Evolutionary conservation across 2,797 vertebrate genomes (phyloP), one percentile per base, ranked within the genome.

Genomic region (Xiphorhynchus erythropygius): DNA sequence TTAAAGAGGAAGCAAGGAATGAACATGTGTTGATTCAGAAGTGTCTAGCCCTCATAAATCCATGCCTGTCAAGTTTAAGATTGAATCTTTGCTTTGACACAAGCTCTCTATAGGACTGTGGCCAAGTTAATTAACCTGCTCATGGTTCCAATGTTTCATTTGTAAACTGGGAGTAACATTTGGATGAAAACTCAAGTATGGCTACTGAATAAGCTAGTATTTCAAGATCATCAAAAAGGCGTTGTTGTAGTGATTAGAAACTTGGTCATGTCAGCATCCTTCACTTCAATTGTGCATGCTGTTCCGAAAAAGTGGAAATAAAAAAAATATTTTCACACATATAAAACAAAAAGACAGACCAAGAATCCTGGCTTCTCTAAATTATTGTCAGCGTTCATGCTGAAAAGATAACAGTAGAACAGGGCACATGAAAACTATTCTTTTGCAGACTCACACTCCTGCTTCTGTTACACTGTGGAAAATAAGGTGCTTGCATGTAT

Each of bases 1-100:
- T 84, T 93, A 69, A 97, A 91, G n/a, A 86, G 53, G 53, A 94
- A 94, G 25, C n/a, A 73, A 63, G 62, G 76, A 91, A 95, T 23
- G 32, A 84, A 74, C 46, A 84, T 32, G 57, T 28, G 76, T 27
- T 39, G 80, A 94, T 88, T 88, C 87, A 78, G 57, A 96, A 69
- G 32, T 9, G 15, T 73, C 63, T 63, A 81, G 35, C 25, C 42
- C 76, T 93, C 73, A 90, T 84, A 94, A 94, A 95, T 94, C n/a
- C 69, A 59, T 18, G 33, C 11, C 74, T 81, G 79, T 69, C 82
- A 88, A 84, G 42, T 52, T 22, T 42, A 85, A 80, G 82, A 92
- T 19, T 81, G 73, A 93, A 81, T 89, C 47, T 64, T 76, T 59
- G 52, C 65, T 86, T 89, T 80, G 69, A 89, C 64, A 75, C 30